Evolutionary conservation across 2,113 vertebrate genomes (phyloP).

Genomic region (Podarcis cretensis): DNA sequence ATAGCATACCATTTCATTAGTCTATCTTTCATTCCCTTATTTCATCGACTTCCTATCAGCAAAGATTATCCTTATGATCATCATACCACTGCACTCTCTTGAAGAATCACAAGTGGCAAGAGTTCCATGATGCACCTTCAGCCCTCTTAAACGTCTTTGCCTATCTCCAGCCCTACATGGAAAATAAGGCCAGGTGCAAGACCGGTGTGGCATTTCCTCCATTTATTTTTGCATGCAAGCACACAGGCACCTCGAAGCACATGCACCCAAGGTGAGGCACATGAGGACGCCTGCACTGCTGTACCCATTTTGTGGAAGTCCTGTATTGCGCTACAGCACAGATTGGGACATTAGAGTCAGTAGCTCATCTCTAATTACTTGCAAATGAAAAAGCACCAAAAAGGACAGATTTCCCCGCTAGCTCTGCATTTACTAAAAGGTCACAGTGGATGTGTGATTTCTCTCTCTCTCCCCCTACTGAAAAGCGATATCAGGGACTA

Average conservation of each 20-base stretch:
- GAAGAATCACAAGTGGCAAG: not conserved
- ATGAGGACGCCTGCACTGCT: too few relatives aligned
- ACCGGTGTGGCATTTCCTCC: not conserved
- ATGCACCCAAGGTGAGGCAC: too few relatives aligned
- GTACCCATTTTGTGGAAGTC: not conserved
- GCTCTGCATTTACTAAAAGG: conserved; percentile 72
- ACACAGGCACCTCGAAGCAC: not conserved
- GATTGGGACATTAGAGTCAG: not conserved
- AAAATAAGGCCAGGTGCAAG: not conserved
- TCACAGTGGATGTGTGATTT: conserved; percentile 64
- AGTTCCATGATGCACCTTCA: not conserved
- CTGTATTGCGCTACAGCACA: not conserved
- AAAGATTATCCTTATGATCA: too few relatives aligned
- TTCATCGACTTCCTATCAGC: too few relatives aligned
- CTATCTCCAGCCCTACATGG: not conserved
- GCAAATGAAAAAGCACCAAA: conserved; percentile 37
- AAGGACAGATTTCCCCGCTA: conserved; percentile 39
- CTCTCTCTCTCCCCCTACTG: conserved; percentile 13
- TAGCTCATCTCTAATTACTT: conserved; percentile 45
- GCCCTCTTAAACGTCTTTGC: not conserved
- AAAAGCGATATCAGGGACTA: conserved; percentile 64
- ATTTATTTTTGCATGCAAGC: not conserved
- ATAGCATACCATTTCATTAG: too few relatives aligned
- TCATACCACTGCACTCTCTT: not conserved
- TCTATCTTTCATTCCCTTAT: too few relatives aligned